Evolutionary conservation across 2,113 vertebrate species (phyloP).

Genomic region (Puffinus mauretanicus): DNA sequence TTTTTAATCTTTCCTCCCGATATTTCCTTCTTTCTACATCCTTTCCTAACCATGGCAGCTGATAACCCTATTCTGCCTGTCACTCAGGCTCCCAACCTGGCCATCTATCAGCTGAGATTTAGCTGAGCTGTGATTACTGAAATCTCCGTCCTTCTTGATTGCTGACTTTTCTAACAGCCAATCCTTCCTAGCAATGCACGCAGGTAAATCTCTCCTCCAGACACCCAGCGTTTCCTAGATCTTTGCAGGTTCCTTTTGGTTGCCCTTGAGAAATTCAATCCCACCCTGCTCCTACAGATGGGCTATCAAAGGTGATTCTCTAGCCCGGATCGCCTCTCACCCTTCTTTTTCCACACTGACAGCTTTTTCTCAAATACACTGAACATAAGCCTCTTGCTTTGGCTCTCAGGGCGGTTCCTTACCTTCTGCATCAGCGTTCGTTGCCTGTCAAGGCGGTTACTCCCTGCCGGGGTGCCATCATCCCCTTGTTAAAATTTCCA

Average conservation of each 20-base stretch:
- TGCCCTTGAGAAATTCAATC: neutral
- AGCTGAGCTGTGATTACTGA: neutral
- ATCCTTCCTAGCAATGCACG: neutral
- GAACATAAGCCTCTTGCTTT: neutral
- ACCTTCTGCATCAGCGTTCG: neutral
- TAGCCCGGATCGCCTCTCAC: neutral
- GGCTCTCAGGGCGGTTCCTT: neutral
- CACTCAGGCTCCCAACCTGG: neutral
- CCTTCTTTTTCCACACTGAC: neutral
- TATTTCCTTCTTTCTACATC: neutral
- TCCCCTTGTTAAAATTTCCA: neutral
- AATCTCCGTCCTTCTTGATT: neutral
- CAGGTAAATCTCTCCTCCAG: neutral
- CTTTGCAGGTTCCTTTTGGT: neutral
- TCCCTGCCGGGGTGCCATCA: neutral
- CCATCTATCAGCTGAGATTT: neutral
- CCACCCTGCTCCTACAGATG: accelerated
- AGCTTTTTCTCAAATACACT: neutral
- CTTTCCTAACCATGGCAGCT: neutral
- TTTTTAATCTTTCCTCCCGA: neutral
- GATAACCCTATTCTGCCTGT: neutral
- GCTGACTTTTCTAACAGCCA: neutral
- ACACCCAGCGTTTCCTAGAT: neutral
- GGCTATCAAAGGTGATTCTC: neutral
- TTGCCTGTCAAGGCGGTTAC: neutral